Evolutionary conservation across 2,888 invertebrate genomes (phyloP).

Genomic region (Punctoribates punctum): DNA sequence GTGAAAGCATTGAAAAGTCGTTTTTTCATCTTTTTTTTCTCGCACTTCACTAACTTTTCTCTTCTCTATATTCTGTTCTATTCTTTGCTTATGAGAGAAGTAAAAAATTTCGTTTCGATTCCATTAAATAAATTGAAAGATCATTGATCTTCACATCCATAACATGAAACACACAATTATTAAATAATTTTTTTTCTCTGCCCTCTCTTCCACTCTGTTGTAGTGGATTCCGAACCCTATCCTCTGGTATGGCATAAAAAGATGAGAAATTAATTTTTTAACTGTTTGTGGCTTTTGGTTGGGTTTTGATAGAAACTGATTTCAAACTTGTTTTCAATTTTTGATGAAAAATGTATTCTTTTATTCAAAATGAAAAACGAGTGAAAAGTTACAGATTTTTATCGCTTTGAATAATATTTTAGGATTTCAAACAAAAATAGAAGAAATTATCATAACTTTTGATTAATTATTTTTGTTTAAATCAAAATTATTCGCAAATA

Average conservation of each 20-base stretch:
- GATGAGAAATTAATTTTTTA: slow-evolving; percentile 1
- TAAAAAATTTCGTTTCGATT: neutral
- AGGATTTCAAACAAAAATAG: too few relatives aligned
- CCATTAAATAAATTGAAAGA: neutral
- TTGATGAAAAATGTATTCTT: too few relatives aligned
- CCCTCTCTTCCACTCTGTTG: neutral
- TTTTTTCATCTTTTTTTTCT: slow-evolving; percentile 3
- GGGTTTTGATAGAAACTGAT: neutral
- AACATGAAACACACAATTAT: slow-evolving; percentile 16
- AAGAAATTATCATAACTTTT: too few relatives aligned
- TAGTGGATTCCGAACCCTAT: neutral
- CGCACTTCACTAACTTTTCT: too few relatives aligned
- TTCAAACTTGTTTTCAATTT: neutral
- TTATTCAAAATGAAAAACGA: neutral
- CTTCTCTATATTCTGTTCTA: too few relatives aligned
- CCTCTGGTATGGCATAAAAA: neutral
- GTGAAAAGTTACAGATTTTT: slow-evolving; percentile 14
- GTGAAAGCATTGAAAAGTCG: neutral
- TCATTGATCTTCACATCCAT: slow-evolving; percentile 6
- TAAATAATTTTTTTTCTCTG: neutral
- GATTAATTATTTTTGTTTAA: too few relatives aligned
- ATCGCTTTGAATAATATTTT: neutral
- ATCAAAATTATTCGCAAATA: too few relatives aligned
- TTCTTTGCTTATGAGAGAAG: neutral
- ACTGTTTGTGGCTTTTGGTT: slow-evolving; percentile 13